Base-by-base conservation (phyloP, 1,140 invertebrate genomes). In the Parapsyche elsis region DNA sequence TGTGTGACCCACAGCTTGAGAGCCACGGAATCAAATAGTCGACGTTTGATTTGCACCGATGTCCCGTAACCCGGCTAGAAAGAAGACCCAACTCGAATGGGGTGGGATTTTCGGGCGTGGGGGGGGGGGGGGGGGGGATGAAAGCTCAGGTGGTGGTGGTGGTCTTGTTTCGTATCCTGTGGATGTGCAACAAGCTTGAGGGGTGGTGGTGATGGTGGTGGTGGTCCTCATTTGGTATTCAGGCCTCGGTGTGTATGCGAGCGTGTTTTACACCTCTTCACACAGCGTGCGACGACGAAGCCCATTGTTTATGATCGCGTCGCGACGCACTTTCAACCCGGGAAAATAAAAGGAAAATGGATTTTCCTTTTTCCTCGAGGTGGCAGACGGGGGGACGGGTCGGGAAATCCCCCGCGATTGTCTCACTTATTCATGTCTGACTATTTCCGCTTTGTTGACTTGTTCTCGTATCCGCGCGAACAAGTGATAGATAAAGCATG, bases 261-360 rank as follows among this genome's bases (percentile, higher is more conserved):
- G 14, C 45, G 26, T 76, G 74, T 76, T 76, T 76, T 76, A 76
- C 74, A 76, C 74, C 53, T 76, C 46, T n/a, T 16, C 19, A 7
- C 16, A 38, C 16, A 14, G 21, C 38, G 5, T 10, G 12, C 10
- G 16, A 4, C 49, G 49, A 38, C 49, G 49, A 14, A 19, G 4
- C 24, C 74, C 74, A 76, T 77, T 77, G 75, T 77, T 77, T 64
- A 64, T 59, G 53, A 57, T 77, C 53, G 46, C 30, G 4, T 5
- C 0, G 64, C 21, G 64, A 67, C 19, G 23, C 64, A 24, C 21
- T 53, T 53, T 53, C 49, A 53, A 53, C 49, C 49, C 30, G 30
- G 49, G 64, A 14, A 67, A 67, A 67, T 67, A 67, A 67, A 67
- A 23, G 64, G 64, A 19, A 38, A 61, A 61, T 24, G 64, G 64